Percentiles rank a stretch among this genome's conserved stretches.
phyloP scores from a whole-genome alignment of 2,888 invertebrate species.

The Cryptops parisi region DNA sequence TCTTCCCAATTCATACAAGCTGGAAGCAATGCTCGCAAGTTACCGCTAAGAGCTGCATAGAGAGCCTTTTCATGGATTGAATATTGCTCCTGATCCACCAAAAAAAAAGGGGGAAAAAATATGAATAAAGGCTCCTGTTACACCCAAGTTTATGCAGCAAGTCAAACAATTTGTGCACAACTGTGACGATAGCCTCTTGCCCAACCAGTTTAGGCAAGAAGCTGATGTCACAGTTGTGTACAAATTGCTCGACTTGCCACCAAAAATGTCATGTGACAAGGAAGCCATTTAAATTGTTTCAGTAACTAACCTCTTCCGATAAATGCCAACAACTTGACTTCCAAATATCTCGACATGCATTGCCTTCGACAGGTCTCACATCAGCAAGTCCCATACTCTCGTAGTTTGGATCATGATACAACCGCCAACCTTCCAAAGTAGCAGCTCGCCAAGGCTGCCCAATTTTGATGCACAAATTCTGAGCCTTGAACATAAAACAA shows the following conservation, averaged over 20 bases:
- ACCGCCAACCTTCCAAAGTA: constrained; percentile 74
- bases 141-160: neutral
- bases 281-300: no score
- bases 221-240: no score
- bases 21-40: constrained; percentile 57
- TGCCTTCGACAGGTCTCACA: constrained; percentile 55
- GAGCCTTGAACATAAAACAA: constrained; percentile 40
- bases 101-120: neutral
- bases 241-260: no score
- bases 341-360: constrained; percentile 46
- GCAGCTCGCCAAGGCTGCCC: constrained; percentile 89
- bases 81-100: neutral
- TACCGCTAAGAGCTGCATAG: constrained; percentile 66
- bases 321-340: constrained; percentile 41
- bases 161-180: neutral
- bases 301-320: constrained; percentile 30
- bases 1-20: constrained; percentile 77
- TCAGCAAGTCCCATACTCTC: constrained; percentile 30
- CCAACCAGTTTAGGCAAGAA: neutral
- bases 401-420: constrained; percentile 72
- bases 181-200: neutral
- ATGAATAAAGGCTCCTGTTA: constrained; percentile 9
- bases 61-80: constrained; percentile 43
- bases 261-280: no score
- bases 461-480: constrained; percentile 63